Conservation (phyloP, 2,888 invertebrate genomes). For the Luperina nickerlii region DNA sequence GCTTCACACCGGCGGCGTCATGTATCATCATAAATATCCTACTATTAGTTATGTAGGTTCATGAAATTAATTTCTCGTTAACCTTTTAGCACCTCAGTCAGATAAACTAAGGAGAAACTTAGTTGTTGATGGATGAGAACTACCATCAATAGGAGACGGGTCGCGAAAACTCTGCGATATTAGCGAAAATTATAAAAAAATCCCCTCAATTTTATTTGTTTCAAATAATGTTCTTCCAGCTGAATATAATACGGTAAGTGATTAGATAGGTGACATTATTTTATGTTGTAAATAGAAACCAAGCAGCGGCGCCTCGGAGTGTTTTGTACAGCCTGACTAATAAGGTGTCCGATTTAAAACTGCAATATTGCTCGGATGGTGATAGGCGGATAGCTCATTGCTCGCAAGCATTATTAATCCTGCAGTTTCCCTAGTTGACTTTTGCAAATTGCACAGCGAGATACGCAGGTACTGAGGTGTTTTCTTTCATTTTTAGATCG, state of each 20-base stretch:
- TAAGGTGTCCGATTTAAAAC: conserved; percentile 61
- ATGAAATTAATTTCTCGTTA: conserved; percentile 63
- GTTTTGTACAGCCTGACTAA: conserved; percentile 49
- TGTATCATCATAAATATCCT: conserved; percentile 59
- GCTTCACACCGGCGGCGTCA: conserved; percentile 19
- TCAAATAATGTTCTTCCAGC: conserved; percentile 5
- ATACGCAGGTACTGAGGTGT: conserved; percentile 25
- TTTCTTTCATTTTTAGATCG: conserved; percentile 42
- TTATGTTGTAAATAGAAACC: conserved; percentile 47
- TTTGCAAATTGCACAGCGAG: conserved; percentile 52
- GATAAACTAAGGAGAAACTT: conserved; percentile 28
- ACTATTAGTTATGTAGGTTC: conserved; percentile 41
- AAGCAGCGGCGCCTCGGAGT: conserved; percentile 17
- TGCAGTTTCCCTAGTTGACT: conserved; percentile 51
- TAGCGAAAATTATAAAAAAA: not conserved
- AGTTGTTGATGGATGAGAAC: conserved; percentile 23
- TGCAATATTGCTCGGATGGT: conserved; percentile 60
- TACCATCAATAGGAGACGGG: conserved; percentile 1
- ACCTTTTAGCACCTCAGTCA: conserved; percentile 52
- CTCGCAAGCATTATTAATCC: conserved; percentile 54
- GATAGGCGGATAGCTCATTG: conserved; percentile 57
- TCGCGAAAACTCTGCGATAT: not conserved
- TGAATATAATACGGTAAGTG: conserved; percentile 22
- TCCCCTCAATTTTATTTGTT: not conserved
- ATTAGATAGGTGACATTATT: conserved; percentile 50